These are phyloP conservation scores for Phenganax stokvisi DNA, from an alignment of 92 coral and sea anemone genomes.

Conservation along the genomic window DNA sequence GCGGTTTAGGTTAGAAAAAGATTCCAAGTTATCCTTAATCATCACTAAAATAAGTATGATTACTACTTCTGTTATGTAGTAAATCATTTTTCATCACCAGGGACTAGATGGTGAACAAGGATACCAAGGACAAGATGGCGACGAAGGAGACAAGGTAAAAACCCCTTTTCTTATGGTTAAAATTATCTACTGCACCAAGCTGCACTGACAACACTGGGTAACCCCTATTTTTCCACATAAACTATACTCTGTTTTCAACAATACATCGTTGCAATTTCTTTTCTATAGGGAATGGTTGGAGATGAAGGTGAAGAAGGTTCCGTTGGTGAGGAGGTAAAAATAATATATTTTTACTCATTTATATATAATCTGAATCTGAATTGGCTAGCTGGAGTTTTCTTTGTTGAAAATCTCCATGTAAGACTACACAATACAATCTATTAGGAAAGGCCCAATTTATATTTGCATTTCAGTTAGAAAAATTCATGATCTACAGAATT, in stretches of 20 bases:
- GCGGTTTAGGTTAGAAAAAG: too few relatives aligned
- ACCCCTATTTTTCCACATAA: too few relatives aligned
- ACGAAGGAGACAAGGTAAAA: conserved; percentile 25
- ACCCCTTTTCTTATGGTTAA: background rate
- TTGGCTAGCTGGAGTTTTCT: too few relatives aligned
- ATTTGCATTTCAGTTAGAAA: too few relatives aligned
- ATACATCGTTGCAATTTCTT: background rate
- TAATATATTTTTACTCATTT: background rate
- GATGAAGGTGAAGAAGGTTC: conserved; percentile 7
- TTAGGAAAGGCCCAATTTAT: too few relatives aligned
- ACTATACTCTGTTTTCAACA: too few relatives aligned
- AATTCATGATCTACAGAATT: too few relatives aligned
- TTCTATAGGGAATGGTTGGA: conserved; percentile 6
- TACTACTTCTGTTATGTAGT: too few relatives aligned
- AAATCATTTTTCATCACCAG: background rate
- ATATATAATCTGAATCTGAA: background rate
- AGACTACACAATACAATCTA: too few relatives aligned
- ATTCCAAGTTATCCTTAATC: too few relatives aligned
- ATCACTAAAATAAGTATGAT: too few relatives aligned
- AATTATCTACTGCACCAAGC: background rate
- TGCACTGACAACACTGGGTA: background rate
- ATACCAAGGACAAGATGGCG: conserved; percentile 13
- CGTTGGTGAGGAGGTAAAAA: background rate
- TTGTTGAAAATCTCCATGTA: too few relatives aligned
- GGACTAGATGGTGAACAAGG: conserved; percentile 19